These are phyloP conservation scores for Idaea biselata DNA, from an alignment of 2,888 invertebrate species.

Conservation along the genomic window DNA sequence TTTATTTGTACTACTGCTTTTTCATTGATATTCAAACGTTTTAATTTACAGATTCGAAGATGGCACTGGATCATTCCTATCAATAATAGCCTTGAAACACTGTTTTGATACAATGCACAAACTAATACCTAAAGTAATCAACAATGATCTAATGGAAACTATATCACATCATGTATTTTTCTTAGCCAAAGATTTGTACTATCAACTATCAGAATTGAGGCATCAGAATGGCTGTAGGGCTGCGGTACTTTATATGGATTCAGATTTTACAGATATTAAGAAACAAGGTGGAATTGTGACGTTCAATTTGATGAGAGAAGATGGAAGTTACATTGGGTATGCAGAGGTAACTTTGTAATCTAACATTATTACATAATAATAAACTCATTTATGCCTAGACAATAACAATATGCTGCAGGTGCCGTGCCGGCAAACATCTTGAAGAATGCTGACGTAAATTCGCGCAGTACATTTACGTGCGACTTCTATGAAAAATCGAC, in stretches of 20 bases:
- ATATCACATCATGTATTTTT: conserved; percentile 88
- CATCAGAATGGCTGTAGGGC: conserved; percentile 88
- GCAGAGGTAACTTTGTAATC: conserved; percentile 83
- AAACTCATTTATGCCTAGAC: too few relatives aligned
- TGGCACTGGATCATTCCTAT: conserved; percentile 93
- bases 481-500: too few relatives aligned
- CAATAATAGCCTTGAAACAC: conserved; percentile 89
- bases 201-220: conserved; percentile 80
- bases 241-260: conserved; percentile 87
- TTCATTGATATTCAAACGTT: too few relatives aligned
- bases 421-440: too few relatives aligned
- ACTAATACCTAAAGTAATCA: conserved; percentile 79
- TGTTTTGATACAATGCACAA: conserved; percentile 88
- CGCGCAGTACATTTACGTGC: too few relatives aligned
- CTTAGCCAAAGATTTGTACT: conserved; percentile 87
- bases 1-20: too few relatives aligned
- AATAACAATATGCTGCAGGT: too few relatives aligned
- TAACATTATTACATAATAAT: not conserved
- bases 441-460: too few relatives aligned
- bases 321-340: conserved; percentile 92
- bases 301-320: conserved; percentile 90
- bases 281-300: conserved; percentile 93
- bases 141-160: conserved; percentile 77
- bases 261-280: conserved; percentile 80
- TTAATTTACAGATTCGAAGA: conserved; percentile 90